A percentile compares a stretch with the other conserved stretches of the same genome.
Evolutionary conservation across 2,797 vertebrate genomes (phyloP).

Genomic region (Oophaga sylvatica): DNA sequence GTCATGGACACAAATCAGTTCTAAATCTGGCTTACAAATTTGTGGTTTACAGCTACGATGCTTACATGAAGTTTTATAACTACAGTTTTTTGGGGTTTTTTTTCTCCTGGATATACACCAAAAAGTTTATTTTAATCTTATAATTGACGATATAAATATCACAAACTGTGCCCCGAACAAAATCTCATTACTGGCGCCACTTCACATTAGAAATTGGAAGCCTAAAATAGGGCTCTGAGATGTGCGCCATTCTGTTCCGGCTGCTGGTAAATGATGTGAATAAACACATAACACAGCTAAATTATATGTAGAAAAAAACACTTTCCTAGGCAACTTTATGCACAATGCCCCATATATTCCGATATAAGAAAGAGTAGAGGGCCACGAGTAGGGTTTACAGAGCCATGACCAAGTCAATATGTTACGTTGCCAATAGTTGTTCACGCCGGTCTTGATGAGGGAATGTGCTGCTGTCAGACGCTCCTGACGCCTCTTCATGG

Average conservation of each 20-base stretch:
- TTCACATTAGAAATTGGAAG: background rate
- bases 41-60: background rate
- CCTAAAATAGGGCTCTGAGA: background rate
- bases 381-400: background rate
- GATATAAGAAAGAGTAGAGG: background rate
- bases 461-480: no score
- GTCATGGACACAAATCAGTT: background rate
- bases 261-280: background rate
- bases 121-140: background rate
- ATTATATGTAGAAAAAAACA: background rate
- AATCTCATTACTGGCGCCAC: slow-evolving; percentile 20
- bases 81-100: background rate
- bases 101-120: background rate
- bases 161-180: background rate
- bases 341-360: no score
- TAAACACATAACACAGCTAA: background rate
- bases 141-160: slow-evolving; percentile 27
- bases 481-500: no score
- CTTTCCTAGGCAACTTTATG: background rate
- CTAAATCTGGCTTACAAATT: background rate
- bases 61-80: background rate
- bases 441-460: no score
- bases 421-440: background rate
- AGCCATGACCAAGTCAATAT: background rate
- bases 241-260: background rate